phyloP scores from a whole-genome alignment of 2,888 invertebrate genomes.

The Orthosia incerta region DNA sequence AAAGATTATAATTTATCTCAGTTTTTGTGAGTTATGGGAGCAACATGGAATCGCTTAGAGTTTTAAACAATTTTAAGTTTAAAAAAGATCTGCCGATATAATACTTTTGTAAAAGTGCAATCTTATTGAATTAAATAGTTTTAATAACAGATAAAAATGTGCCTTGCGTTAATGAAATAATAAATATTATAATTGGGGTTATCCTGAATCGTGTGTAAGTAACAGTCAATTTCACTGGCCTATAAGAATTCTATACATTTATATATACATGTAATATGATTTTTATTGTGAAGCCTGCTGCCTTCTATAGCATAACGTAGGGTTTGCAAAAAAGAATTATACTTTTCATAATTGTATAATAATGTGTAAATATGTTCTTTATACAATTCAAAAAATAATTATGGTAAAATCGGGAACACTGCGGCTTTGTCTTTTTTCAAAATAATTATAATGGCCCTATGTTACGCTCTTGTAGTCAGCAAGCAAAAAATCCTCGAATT shows the following conservation, averaged over 20 bases:
- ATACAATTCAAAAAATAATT: not conserved
- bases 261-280: conserved; percentile 80
- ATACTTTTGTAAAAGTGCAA: conserved; percentile 79
- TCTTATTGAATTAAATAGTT: conserved; percentile 76
- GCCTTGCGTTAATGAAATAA: conserved; percentile 88
- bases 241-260: conserved; percentile 81
- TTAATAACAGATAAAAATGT: conserved; percentile 82
- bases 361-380: not conserved
- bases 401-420: not conserved
- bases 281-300: conserved; percentile 64
- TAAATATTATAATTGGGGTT: conserved; percentile 73
- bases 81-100: conserved; percentile 86
- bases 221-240: conserved; percentile 89
- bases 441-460: not conserved
- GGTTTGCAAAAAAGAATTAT: not conserved
- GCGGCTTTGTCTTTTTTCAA: not conserved
- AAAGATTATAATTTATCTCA: conserved; percentile 67
- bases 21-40: conserved; percentile 69
- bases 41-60: conserved; percentile 64
- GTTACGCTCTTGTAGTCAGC: conserved; percentile 46
- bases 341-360: conserved; percentile 17
- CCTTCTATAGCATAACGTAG: conserved; percentile 44
- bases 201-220: conserved; percentile 83
- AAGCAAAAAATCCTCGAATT: conserved; percentile 84
- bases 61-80: conserved; percentile 74